Evolutionary conservation across 2,888 invertebrate species (phyloP).

Genomic region (Eupithecia dodoneata): DNA sequence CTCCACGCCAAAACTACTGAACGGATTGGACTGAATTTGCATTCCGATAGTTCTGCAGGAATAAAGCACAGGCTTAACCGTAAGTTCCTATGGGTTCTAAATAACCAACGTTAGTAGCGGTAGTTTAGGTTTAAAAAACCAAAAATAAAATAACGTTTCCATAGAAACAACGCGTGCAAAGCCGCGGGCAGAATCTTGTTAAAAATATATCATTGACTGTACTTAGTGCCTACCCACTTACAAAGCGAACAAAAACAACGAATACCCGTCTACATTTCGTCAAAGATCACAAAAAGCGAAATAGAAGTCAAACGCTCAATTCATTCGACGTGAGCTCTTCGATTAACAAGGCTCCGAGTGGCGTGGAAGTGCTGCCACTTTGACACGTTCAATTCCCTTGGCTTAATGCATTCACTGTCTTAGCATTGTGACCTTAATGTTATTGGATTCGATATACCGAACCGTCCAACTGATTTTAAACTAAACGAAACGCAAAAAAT

Average conservation of each 20-base stretch:
- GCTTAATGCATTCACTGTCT: background rate
- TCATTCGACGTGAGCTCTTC: constrained; percentile 34
- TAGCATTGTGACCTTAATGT: background rate
- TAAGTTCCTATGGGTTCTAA: too few relatives aligned
- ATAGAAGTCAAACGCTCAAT: constrained; percentile 29
- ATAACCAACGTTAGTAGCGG: too few relatives aligned
- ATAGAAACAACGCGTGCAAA: too few relatives aligned
- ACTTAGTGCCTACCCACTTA: background rate
- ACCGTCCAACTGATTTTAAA: background rate
- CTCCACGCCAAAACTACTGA: too few relatives aligned
- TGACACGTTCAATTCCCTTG: background rate
- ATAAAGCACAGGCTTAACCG: too few relatives aligned
- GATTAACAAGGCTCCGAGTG: constrained; percentile 21
- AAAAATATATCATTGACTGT: background rate
- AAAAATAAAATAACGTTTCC: too few relatives aligned
- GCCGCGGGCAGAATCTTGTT: too few relatives aligned
- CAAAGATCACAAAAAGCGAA: constrained; percentile 24
- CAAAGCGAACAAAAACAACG: background rate
- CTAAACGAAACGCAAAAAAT: background rate
- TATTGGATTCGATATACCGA: background rate
- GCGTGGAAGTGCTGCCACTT: constrained; percentile 2
- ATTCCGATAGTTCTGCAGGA: too few relatives aligned
- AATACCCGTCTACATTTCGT: constrained; percentile 15
- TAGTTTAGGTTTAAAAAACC: too few relatives aligned
- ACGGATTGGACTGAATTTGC: too few relatives aligned